Base-by-base conservation (phyloP, 2,888 invertebrate genomes). In the Rhaphigaster nebulosa region DNA sequence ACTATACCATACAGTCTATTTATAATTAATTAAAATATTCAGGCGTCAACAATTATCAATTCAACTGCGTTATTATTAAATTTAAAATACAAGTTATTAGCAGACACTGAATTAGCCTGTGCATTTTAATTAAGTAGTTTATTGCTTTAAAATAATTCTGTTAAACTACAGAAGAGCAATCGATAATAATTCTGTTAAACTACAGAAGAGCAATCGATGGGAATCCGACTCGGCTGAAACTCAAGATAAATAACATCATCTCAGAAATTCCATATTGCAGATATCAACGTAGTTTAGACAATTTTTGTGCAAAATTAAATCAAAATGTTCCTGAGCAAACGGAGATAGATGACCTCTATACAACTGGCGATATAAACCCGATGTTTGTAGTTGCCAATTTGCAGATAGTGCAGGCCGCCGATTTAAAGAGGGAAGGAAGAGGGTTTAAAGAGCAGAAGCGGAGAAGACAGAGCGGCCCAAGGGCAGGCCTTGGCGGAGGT, bases 401-500 rank as follows among this genome's bases (percentile, higher is more conserved):
- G 2, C 26, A 56, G 26, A 56, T 26, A 56, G n/a, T n/a, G n/a
- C n/a, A n/a, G n/a, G n/a, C 26, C 10, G 56, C 26, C 26, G 56
- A 56, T 56, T 56, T 56, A 56, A 56, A 56, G 56, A 56, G n/a
- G 29, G 60, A n/a, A 60, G n/a, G n/a, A 29, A 15, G 34, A 29
- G 29, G 34, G 34, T 34, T 52, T 52, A 52, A 52, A 52, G 52
- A 52, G 52, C 12, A 52, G 34, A 50, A 41, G 84, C 84, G 10
- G 84, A 60, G 26, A 76, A 38, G 70, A 76, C 3, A 29, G n/a
- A 26, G 84, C 15, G 23, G 80, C 20, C 45, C 45, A 45, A 84
- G 84, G 84, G 80, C 80, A 88, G 88, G 12, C 89, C 89, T 89
- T 89, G 89, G 26, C 26, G 1, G 29, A 89, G 89, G 89, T 89